phyloP scores from a whole-genome alignment of 2,113 vertebrate genomes.

The Pedionomus torquatus region DNA sequence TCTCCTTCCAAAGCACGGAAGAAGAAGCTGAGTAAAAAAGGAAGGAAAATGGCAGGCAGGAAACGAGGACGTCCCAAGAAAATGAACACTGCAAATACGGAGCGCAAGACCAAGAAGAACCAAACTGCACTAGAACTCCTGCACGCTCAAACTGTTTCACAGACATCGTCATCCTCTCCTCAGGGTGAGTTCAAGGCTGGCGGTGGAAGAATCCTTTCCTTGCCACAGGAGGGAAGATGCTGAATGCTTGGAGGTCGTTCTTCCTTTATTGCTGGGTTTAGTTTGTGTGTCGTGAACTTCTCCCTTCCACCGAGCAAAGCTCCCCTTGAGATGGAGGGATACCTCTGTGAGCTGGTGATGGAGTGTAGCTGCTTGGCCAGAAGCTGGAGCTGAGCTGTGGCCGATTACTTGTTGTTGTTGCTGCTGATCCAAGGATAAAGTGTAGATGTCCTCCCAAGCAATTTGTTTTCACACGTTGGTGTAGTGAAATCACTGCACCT shows the following conservation, averaged over 20 bases:
- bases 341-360: not conserved
- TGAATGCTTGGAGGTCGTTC: fast-evolving
- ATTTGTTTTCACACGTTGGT: not conserved
- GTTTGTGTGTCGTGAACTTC: not conserved
- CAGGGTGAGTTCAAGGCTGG: conserved; percentile 82
- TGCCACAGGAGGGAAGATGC: fast-evolving
- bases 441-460: not conserved
- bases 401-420: not conserved
- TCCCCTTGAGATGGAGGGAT: not conserved
- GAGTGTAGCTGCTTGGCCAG: not conserved
- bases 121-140: conserved; percentile 91
- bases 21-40: conserved; percentile 87
- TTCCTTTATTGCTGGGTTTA: not conserved
- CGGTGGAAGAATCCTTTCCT: not conserved
- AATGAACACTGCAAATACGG: conserved; percentile 75
- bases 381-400: not conserved
- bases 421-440: not conserved
- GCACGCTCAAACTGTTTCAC: conserved; percentile 86
- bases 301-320: not conserved
- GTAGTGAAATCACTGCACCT: not conserved
- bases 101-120: conserved; percentile 91
- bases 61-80: conserved; percentile 98
- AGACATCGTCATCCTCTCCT: conserved; percentile 87
- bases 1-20: conserved; percentile 88
- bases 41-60: conserved; percentile 90